Conservation (phyloP, 2,113 vertebrate species). For the Pavo muticus region DNA sequence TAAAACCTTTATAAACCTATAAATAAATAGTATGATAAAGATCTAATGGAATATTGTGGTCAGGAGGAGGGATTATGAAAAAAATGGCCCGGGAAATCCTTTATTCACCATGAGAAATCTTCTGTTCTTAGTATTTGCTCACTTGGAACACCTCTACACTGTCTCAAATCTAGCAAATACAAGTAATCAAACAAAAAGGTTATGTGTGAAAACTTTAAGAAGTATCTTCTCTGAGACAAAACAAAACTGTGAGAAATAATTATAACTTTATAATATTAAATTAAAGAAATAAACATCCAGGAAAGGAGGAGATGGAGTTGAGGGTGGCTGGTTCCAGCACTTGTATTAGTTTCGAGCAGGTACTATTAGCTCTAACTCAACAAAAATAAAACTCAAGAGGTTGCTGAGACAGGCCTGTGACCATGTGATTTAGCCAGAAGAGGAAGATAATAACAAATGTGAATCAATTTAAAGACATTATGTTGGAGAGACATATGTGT, state of each 20-base stretch:
- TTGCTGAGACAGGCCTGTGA: not conserved
- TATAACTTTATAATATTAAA: not conserved
- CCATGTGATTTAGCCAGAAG: not conserved
- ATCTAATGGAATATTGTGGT: not conserved
- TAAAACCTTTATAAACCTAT: not conserved
- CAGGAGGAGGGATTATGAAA: not conserved
- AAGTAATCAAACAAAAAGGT: not conserved
- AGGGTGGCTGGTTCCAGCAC: not conserved
- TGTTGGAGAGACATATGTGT: fast-evolving
- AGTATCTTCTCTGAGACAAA: not conserved
- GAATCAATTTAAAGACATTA: not conserved
- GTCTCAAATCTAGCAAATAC: not conserved
- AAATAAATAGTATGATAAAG: not conserved
- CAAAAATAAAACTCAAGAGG: not conserved
- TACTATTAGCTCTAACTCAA: not conserved
- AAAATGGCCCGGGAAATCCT: not conserved
- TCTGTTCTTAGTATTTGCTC: not conserved
- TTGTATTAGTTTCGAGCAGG: not conserved
- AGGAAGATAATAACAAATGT: not conserved
- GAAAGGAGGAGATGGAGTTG: fast-evolving
- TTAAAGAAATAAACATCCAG: not conserved
- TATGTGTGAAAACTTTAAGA: not conserved
- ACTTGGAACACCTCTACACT: not conserved
- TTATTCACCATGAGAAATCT: not conserved
- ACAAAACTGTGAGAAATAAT: not conserved